These are phyloP conservation scores for Blomia tropicalis DNA, from an alignment of 2,888 invertebrate genomes.

Conservation along the genomic window DNA sequence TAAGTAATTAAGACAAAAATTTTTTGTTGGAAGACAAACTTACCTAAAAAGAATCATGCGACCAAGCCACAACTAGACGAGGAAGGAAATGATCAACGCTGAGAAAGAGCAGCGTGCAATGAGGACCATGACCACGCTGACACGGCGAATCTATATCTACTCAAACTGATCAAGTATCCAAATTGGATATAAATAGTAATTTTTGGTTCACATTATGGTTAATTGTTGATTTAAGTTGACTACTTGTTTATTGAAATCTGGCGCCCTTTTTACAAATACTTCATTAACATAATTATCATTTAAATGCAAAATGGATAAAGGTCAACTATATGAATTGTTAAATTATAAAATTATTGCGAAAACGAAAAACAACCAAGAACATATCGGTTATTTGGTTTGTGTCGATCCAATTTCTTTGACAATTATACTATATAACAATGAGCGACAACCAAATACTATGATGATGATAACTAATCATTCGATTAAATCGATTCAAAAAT, in stretches of 20 bases:
- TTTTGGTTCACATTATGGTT: no score
- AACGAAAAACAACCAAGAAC: background rate
- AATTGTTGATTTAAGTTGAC: no score
- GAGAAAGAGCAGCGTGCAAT: no score
- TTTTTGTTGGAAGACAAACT: background rate
- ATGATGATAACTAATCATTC: slow-evolving; percentile 9
- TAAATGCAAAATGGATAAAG: background rate
- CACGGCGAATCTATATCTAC: no score
- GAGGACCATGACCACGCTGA: no score
- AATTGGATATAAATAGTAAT: no score
- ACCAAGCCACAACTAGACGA: background rate
- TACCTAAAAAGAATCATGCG: background rate
- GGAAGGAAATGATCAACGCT: background rate
- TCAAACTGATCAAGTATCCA: no score
- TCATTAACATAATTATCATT: no score
- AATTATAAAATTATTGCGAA: background rate
- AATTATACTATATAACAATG: background rate
- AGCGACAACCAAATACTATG: background rate
- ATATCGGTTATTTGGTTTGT: background rate
- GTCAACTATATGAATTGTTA: background rate
- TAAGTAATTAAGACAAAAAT: background rate
- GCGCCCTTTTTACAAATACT: no score
- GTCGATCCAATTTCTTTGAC: slow-evolving; percentile 10
- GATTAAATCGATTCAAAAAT: background rate
- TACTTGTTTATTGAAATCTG: no score